Evolutionary conservation across 2,888 invertebrate species (phyloP).

Genomic region (Pheosia tremula): DNA sequence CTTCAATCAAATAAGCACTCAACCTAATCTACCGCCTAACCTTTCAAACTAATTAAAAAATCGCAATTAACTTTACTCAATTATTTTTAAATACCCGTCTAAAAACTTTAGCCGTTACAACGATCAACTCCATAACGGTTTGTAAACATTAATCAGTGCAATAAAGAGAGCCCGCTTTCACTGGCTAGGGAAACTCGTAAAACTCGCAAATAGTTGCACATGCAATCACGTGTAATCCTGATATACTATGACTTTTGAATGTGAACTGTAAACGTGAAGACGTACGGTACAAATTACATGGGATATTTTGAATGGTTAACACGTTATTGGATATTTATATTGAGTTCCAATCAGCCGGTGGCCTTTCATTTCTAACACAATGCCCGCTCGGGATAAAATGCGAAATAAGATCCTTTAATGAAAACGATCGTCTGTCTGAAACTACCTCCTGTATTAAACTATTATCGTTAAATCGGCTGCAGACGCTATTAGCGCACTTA

Average conservation of each 20-base stretch:
- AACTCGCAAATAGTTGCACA: conserved; percentile 52
- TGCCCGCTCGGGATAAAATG: conserved; percentile 51
- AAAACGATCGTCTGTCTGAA: conserved; percentile 59
- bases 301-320: not conserved
- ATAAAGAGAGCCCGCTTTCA: conserved; percentile 52
- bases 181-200: conserved; percentile 58
- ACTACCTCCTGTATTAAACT: conserved; percentile 52
- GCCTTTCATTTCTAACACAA: conserved; percentile 61
- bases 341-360: conserved; percentile 54
- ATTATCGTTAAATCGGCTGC: conserved; percentile 59
- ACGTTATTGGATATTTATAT: not conserved
- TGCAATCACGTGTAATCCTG: not conserved
- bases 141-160: conserved; percentile 65
- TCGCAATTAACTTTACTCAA: conserved; percentile 15
- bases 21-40: conserved; percentile 7
- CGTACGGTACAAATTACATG: not conserved
- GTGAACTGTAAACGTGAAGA: not conserved
- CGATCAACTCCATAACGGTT: conserved; percentile 35
- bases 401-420: conserved; percentile 60
- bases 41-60: conserved; percentile 18
- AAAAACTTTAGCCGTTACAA: conserved; percentile 30
- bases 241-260: not conserved
- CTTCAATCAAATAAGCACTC: conserved; percentile 3
- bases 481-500: conserved; percentile 53
- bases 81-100: conserved; percentile 10